Conservation (phyloP, 2,113 vertebrate genomes). For the Dicentrarchus labrax region DNA sequence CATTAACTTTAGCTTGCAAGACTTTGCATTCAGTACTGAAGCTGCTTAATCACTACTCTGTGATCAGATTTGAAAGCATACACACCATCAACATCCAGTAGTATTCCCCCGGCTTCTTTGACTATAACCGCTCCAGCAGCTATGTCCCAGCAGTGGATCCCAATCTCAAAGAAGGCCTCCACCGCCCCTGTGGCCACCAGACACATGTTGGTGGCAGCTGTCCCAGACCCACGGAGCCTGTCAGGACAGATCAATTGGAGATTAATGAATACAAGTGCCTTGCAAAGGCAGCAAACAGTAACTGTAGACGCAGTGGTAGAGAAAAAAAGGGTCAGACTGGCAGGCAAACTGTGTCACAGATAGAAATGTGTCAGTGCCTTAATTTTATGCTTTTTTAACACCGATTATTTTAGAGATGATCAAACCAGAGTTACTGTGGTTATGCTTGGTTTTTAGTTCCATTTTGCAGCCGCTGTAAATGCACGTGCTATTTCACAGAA, state of each 20-base stretch:
- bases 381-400: not conserved
- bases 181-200: constrained; percentile 90
- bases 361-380: not conserved
- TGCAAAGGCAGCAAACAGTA: not conserved
- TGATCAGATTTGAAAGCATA: constrained; percentile 13
- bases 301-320: not conserved
- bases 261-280: not conserved
- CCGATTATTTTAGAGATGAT: not conserved
- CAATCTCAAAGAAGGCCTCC: constrained; percentile 94
- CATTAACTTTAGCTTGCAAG: not conserved
- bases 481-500: not conserved
- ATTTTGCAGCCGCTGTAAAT: not conserved
- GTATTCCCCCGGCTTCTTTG: constrained; percentile 89
- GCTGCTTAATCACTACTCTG: not conserved
- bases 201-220: constrained; percentile 95
- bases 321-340: not conserved
- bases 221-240: constrained; percentile 91
- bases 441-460: not conserved
- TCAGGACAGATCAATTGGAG: not conserved
- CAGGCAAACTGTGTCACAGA: not conserved
- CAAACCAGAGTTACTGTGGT: too few species aligned
- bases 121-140: constrained; percentile 91
- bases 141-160: constrained; percentile 96
- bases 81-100: constrained; percentile 89
- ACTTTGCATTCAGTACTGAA: not conserved